Evolutionary conservation across 1,140 invertebrate genomes (phyloP), one percentile per base, ranked within the genome.

Genomic region (Drosophila aff.): DNA sequence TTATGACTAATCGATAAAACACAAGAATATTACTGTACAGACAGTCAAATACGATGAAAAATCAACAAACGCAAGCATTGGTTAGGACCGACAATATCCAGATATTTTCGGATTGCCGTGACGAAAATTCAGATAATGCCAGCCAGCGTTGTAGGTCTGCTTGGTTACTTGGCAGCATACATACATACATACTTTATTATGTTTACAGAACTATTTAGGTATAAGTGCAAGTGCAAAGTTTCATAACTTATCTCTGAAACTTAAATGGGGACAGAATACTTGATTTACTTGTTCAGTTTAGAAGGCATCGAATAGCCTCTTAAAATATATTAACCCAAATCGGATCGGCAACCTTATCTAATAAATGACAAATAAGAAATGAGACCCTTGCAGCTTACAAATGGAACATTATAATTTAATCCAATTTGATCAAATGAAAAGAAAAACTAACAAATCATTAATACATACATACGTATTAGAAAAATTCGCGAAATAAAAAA

Each of bases 31-130:
- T 21, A 16, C 26, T 62, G 16, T 26, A 21, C 31, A 40, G 49
- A 23, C n/a, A n/a, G 5, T 9, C 8, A 16, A 55, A 23, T 16
- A 21, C 16, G 58, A 64, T 36, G 9, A 63, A 55, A 46, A 67
- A 40, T 62, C 31, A 53, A 23, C 52, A 15, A 38, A 55, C 21
- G 41, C 62, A 71, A 58, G 47, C 61, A 43, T 60, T 81, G 50
- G 78, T 40, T 76, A 10, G 21, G 47, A 72, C 79, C 58, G 66
- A 72, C 73, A 44, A 52, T 76, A 81, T 81, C 79, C 78, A 81
- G 79, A 76, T 81, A 60, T 71, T 52, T 72, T 80, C 63, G 79
- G 79, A 81, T 81, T 26, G 38, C 26, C 58, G 18, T 65, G 52
- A 49, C 53, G 60, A 69, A 28, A 38, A 38, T 21, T 38, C 18